Conservation (phyloP, 2,113 vertebrate genomes). For the Engystomops pustulosus region DNA sequence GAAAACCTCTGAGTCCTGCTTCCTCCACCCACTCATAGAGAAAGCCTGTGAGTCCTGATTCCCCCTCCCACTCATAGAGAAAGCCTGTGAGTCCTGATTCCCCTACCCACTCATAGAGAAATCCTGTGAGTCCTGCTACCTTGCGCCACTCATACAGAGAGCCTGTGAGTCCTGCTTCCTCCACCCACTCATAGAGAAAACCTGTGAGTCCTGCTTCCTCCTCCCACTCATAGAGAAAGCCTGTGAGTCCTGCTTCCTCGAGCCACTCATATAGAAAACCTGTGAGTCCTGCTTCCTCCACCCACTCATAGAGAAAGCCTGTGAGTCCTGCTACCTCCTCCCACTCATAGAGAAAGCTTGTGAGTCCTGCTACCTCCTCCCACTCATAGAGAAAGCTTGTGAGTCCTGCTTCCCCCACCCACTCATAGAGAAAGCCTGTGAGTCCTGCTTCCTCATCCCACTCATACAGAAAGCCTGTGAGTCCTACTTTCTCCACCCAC, state of each 20-base stretch:
- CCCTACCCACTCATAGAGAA: not conserved
- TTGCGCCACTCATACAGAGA: no score
- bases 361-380: no score
- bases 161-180: no score
- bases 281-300: not conserved
- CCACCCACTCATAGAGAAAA: not conserved
- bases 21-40: not conserved
- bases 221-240: not conserved
- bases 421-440: not conserved
- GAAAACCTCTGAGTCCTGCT: not conserved
- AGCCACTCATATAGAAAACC: not conserved
- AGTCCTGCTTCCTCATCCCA: no score
- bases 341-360: not conserved
- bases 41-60: not conserved
- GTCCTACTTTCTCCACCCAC: no score
- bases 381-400: no score
- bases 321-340: no score
- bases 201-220: not conserved
- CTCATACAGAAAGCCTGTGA: no score
- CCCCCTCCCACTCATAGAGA: not conserved
- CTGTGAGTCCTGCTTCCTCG: not conserved
- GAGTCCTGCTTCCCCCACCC: no score
- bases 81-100: not conserved
- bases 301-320: no score
- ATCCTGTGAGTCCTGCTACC: not conserved